These are phyloP conservation scores for Lagocephalus sceleratus DNA, from an alignment of 2,797 vertebrate species.

Conservation along the genomic window DNA sequence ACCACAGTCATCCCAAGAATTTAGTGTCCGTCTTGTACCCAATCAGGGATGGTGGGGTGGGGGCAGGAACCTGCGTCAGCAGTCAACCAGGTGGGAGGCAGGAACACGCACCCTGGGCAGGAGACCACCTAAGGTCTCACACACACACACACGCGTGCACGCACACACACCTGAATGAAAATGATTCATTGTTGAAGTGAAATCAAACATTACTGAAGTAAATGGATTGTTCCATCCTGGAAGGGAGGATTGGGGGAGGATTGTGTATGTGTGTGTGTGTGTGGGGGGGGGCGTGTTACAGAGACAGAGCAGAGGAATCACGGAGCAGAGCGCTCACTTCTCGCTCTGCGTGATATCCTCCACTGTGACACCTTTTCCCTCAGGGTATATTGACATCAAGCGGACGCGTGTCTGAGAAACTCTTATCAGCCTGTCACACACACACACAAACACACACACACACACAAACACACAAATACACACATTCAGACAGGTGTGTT, in stretches of 20 bases:
- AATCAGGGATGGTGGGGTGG: too few relatives aligned
- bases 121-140: too few relatives aligned
- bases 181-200: not conserved
- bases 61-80: too few relatives aligned
- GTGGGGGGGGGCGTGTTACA: slow-evolving; percentile 15
- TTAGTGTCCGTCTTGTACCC: too few relatives aligned
- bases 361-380: slow-evolving; percentile 60
- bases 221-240: not conserved
- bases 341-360: slow-evolving; percentile 53
- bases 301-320: slow-evolving; percentile 24
- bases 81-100: too few relatives aligned
- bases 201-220: slow-evolving; percentile 3
- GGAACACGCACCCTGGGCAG: too few relatives aligned
- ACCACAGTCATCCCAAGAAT: too few relatives aligned
- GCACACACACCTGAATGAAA: too few relatives aligned
- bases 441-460: slow-evolving; percentile 9
- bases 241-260: slow-evolving; percentile 3
- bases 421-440: slow-evolving; percentile 54
- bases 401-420: slow-evolving; percentile 58
- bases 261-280: not conserved
- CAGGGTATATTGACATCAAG: slow-evolving; percentile 58
- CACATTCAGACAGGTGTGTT: slow-evolving; percentile 7
- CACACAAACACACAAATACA: slow-evolving; percentile 13
- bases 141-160: too few relatives aligned
- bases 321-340: slow-evolving; percentile 31